These are phyloP conservation scores for Crotalus viridis DNA, from an alignment of 2,113 vertebrate species.

Conservation along the genomic window DNA sequence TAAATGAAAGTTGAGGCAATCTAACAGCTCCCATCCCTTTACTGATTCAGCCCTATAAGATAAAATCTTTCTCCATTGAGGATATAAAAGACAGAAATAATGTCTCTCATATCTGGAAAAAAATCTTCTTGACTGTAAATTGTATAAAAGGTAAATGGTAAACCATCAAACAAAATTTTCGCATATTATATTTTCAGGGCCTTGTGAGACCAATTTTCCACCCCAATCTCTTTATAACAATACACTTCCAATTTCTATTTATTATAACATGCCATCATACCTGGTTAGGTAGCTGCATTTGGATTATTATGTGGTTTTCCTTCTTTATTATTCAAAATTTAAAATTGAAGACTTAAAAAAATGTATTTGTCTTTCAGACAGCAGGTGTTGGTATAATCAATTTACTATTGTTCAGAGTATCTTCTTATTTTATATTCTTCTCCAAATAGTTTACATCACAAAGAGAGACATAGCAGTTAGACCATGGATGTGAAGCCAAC, in stretches of 20 bases:
- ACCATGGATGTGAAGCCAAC: not conserved
- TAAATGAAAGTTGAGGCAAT: constrained; percentile 12
- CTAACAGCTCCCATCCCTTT: constrained; percentile 11
- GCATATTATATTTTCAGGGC: constrained; percentile 4
- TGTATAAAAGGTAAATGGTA: constrained; percentile 32
- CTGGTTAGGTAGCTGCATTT: not conserved
- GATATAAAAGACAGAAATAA: constrained; percentile 44
- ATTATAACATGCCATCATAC: not conserved
- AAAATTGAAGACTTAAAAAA: not conserved
- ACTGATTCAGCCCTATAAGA: constrained; percentile 3
- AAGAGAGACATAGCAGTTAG: not conserved
- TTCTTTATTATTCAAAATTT: not conserved
- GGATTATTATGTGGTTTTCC: not conserved
- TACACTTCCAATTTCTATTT: constrained; percentile 25
- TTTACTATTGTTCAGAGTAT: too few relatives aligned
- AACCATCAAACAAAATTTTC: constrained; percentile 36
- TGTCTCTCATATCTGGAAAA: constrained; percentile 40
- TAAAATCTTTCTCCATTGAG: constrained; percentile 39
- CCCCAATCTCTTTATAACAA: constrained; percentile 11
- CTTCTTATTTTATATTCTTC: not conserved
- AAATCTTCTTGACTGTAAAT: constrained; percentile 24
- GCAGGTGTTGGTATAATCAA: too few relatives aligned
- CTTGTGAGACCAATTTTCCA: not conserved
- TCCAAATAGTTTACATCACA: not conserved
- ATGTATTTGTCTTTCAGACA: not conserved